A percentile compares a stretch with the other conserved stretches of the same genome.
Evolutionary conservation across 2,888 invertebrate species (phyloP).

Genomic region (Melieria picta): DNA sequence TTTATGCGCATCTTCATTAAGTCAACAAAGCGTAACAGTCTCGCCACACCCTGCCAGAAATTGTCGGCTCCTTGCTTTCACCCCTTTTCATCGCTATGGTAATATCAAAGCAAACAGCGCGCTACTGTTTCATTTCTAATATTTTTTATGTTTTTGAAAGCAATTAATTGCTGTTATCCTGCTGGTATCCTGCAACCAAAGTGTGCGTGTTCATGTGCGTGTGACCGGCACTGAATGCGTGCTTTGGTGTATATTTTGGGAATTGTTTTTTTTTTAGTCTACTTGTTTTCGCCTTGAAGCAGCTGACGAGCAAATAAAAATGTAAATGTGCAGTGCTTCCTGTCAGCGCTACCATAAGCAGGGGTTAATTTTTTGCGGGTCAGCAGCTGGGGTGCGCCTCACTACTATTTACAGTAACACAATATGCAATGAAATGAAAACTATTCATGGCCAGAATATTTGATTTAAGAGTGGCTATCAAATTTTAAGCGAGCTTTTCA

Average conservation of each 20-base stretch:
- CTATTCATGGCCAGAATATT: conserved; percentile 17
- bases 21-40: conserved; percentile 9
- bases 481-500: conserved; percentile 4
- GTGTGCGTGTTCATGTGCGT: neutral
- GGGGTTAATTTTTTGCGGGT: too few relatives aligned
- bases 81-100: too few relatives aligned
- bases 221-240: conserved; percentile 8
- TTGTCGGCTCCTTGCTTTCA: too few relatives aligned
- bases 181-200: conserved; percentile 4
- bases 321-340: conserved; percentile 8
- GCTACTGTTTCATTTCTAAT: too few relatives aligned
- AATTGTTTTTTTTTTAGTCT: neutral
- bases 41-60: neutral
- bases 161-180: conserved; percentile 24
- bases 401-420: neutral
- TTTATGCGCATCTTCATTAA: conserved; percentile 12
- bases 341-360: neutral
- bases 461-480: conserved; percentile 16
- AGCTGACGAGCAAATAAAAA: conserved; percentile 17
- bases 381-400: neutral
- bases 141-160: neutral
- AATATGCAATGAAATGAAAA: neutral
- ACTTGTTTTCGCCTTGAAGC: neutral
- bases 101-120: too few relatives aligned
- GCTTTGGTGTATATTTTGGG: neutral